phyloP scores from a whole-genome alignment of 2,888 invertebrate genomes.

The Patella ulyssiponensis region DNA sequence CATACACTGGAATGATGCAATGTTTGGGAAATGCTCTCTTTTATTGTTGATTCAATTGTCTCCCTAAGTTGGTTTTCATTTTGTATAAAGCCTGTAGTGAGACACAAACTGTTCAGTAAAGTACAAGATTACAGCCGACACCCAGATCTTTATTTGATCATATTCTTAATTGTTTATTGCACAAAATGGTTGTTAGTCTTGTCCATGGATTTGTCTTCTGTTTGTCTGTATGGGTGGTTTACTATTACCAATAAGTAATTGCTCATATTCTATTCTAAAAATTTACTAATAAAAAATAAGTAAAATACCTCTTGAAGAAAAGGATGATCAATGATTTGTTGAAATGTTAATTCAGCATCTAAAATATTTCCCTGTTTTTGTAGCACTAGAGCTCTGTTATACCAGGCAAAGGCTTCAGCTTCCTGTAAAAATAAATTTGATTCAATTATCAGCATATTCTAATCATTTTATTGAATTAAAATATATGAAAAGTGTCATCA shows the following conservation, averaged over 20 bases:
- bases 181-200: too few species aligned
- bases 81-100: too few species aligned
- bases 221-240: too few species aligned
- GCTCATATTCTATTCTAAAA: not conserved
- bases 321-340: slow-evolving; percentile 75
- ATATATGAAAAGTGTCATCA: not conserved
- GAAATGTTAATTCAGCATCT: slow-evolving; percentile 81
- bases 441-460: not conserved
- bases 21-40: too few species aligned
- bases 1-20: too few species aligned
- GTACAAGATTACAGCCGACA: not conserved
- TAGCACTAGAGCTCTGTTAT: slow-evolving; percentile 83
- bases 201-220: too few species aligned
- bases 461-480: not conserved
- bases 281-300: not conserved
- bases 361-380: slow-evolving; percentile 79
- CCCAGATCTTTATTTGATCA: not conserved
- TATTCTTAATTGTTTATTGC: not conserved
- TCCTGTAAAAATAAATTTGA: slow-evolving; percentile 75
- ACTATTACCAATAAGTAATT: not conserved
- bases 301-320: slow-evolving; percentile 65
- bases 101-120: not conserved
- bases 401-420: slow-evolving; percentile 85
- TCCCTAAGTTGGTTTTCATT: too few species aligned
- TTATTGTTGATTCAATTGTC: too few species aligned